Evolutionary conservation across 2,113 vertebrate genomes (phyloP).

Genomic region (Solea senegalensis): DNA sequence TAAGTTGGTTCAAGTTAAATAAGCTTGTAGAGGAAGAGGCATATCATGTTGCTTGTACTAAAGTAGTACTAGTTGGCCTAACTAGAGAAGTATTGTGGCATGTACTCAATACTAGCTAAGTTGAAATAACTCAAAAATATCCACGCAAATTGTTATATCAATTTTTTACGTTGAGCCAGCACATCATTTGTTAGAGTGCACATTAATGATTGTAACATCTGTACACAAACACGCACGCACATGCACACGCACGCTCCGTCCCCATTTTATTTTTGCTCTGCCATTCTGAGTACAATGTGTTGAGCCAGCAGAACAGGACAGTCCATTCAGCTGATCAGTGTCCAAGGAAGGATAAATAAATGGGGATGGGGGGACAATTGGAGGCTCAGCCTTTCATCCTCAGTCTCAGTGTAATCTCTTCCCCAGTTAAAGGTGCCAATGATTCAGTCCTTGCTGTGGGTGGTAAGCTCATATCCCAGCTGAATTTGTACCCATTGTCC

Average conservation of each 20-base stretch:
- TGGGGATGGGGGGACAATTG: slow-evolving; percentile 35
- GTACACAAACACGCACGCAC: slow-evolving; percentile 7
- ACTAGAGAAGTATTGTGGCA: no score
- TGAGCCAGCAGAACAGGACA: slow-evolving; percentile 39
- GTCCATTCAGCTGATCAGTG: slow-evolving; percentile 48
- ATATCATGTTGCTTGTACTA: no score
- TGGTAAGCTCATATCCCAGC: slow-evolving; percentile 29
- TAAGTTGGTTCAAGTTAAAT: no score
- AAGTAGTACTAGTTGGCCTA: no score
- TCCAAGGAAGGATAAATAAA: slow-evolving; percentile 55
- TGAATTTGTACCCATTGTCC: slow-evolving; percentile 29
- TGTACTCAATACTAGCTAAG: no score
- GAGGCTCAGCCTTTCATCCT: slow-evolving; percentile 47
- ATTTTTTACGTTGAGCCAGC: no score
- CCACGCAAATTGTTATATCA: no score
- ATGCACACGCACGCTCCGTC: slow-evolving; percentile 26
- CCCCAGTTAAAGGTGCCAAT: slow-evolving; percentile 27
- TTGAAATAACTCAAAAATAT: no score
- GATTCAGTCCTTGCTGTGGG: slow-evolving; percentile 11
- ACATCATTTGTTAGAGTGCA: no score
- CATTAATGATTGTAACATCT: no score
- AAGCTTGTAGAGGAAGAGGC: no score
- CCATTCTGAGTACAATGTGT: slow-evolving; percentile 2
- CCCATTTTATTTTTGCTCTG: neutral
- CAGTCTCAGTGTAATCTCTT: slow-evolving; percentile 35